A percentile compares a stretch with the other conserved stretches of the same genome.
These are phyloP conservation scores for Vulpes lagopus DNA, from an alignment of 2,113 vertebrate genomes.

Conservation along the genomic window DNA sequence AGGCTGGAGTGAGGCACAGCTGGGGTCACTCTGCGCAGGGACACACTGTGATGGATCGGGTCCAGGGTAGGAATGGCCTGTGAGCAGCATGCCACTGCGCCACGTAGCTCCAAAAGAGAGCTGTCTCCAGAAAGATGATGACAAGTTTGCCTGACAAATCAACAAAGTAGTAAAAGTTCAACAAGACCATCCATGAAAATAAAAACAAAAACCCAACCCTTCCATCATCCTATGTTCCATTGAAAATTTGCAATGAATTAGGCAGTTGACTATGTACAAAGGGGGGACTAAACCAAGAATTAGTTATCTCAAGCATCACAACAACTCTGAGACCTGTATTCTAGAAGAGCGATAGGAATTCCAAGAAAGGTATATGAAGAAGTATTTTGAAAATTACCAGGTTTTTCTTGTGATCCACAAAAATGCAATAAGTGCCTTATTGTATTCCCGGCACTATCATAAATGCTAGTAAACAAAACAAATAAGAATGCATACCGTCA, in stretches of 20 bases:
- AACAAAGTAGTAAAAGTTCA: constrained; percentile 18
- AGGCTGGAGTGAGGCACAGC: not conserved
- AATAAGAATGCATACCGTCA: not conserved
- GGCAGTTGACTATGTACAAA: not conserved
- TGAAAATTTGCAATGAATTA: not conserved
- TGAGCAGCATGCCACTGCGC: not conserved
- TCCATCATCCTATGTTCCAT: not conserved
- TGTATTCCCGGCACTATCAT: not conserved
- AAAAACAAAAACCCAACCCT: not conserved
- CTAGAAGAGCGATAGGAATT: not conserved
- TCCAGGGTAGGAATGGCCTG: not conserved
- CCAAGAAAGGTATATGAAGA: not conserved
- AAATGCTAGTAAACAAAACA: not conserved
- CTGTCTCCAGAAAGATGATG: not conserved
- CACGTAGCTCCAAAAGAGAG: constrained; percentile 28
- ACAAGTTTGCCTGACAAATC: constrained; percentile 46
- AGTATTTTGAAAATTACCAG: not conserved
- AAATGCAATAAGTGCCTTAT: not conserved
- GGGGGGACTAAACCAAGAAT: not conserved
- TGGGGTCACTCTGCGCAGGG: not conserved
- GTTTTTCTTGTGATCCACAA: not conserved
- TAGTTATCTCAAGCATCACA: constrained; percentile 18
- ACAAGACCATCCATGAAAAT: not conserved
- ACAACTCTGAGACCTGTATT: not conserved
- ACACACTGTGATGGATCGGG: not conserved